Percentiles rank a stretch among this genome's conserved stretches.
Conservation (phyloP, 1,140 invertebrate species). For the Cotesia glomerata region DNA sequence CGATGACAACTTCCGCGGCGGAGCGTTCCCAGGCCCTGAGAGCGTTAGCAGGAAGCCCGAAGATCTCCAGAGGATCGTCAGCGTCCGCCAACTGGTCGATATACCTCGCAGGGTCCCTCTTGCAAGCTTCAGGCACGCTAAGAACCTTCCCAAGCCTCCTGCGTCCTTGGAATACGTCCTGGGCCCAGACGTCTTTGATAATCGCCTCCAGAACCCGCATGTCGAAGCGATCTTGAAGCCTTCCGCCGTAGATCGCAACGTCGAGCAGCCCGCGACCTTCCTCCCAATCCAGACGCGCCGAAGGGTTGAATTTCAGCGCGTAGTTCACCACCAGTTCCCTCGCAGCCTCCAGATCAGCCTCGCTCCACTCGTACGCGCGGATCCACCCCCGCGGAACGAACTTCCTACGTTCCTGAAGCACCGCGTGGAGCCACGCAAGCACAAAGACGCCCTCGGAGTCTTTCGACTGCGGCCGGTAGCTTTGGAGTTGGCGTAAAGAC, state of each 20-base stretch:
- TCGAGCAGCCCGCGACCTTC: constrained; percentile 82
- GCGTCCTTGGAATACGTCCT: constrained; percentile 66
- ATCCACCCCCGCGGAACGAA: constrained; percentile 63
- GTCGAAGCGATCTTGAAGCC: constrained; percentile 85
- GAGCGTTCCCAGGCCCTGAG: constrained; percentile 79
- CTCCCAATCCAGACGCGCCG: constrained; percentile 69
- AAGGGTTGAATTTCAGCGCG: constrained; percentile 39
- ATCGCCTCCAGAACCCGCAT: constrained; percentile 76
- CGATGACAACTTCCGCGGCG: constrained; percentile 69
- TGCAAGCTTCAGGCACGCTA: constrained; percentile 62
- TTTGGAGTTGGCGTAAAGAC: constrained; percentile 57
- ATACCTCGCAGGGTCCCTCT: constrained; percentile 69
- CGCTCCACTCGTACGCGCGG: constrained; percentile 82
- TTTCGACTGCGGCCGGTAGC: constrained; percentile 43
- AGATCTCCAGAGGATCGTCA: constrained; percentile 72
- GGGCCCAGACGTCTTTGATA: constrained; percentile 75
- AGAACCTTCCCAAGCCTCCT: constrained; percentile 66
- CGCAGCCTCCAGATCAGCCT: constrained; percentile 81
- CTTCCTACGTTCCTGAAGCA: constrained; percentile 85
- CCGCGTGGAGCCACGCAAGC: constrained; percentile 83
- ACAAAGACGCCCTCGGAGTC: constrained; percentile 69
- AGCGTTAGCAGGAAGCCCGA: constrained; percentile 84
- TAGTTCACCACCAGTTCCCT: constrained; percentile 74
- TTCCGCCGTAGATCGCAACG: constrained; percentile 86
- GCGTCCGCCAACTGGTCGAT: constrained; percentile 72